A percentile compares a stretch with the other conserved stretches of the same genome.
Conservation (phyloP, 2,797 vertebrate species). For the Onychomys arenicola region DNA sequence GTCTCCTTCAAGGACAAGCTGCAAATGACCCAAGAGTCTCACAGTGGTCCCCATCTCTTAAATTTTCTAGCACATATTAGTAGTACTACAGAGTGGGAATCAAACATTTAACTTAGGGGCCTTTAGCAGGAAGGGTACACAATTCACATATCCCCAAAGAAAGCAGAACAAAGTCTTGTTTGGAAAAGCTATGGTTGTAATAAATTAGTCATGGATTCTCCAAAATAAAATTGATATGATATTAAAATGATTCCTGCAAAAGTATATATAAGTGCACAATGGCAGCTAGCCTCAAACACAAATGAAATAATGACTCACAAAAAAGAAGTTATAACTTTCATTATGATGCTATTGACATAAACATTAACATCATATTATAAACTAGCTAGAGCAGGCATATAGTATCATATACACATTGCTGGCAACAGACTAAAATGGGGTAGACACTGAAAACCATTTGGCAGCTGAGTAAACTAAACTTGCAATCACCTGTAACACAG, state of each 20-base stretch:
- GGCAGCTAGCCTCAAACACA: background rate
- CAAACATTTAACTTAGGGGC: background rate
- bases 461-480: background rate
- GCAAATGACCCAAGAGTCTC: background rate
- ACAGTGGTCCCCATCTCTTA: background rate
- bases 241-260: background rate
- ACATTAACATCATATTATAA: background rate
- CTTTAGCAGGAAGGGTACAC: background rate
- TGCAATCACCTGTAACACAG: background rate
- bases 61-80: background rate
- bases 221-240: slow-evolving; percentile 34
- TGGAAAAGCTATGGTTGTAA: background rate
- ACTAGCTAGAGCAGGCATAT: background rate
- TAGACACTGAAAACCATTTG: background rate
- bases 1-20: background rate
- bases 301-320: background rate
- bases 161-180: background rate
- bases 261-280: background rate
- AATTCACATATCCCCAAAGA: background rate
- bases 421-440: background rate
- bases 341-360: background rate
- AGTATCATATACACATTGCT: background rate
- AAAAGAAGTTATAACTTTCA: background rate
- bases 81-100: background rate
- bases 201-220: background rate